These are phyloP conservation scores for Cephus pygmeus DNA, from an alignment of 2,888 invertebrate genomes.

Conservation along the genomic window DNA sequence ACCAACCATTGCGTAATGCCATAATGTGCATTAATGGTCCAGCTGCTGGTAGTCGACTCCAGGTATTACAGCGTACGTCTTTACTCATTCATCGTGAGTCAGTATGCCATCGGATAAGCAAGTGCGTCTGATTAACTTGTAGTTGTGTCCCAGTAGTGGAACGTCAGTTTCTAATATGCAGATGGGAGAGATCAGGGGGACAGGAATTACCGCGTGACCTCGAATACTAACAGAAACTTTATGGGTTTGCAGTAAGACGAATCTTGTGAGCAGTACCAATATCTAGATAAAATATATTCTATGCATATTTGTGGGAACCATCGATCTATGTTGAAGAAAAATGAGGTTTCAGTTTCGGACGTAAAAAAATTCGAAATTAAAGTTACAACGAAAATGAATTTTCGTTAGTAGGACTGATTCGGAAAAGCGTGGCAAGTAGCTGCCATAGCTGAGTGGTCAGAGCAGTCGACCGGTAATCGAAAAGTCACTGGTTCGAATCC, in stretches of 20 bases:
- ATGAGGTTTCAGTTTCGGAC: too few species aligned
- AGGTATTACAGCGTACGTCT: neutral
- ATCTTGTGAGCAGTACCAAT: neutral
- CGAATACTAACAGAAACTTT: neutral
- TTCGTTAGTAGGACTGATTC: too few species aligned
- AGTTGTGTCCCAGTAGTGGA: constrained; percentile 8
- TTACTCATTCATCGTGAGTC: neutral
- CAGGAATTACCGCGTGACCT: constrained; percentile 1
- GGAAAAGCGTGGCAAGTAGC: too few species aligned
- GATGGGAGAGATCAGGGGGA: constrained; percentile 17
- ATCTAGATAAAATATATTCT: neutral
- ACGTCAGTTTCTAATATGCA: constrained; percentile 18
- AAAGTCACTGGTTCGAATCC: too few species aligned
- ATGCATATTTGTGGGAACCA: neutral
- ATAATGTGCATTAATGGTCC: neutral
- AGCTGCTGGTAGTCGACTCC: neutral
- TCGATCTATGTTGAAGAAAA: too few species aligned
- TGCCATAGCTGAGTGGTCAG: too few species aligned
- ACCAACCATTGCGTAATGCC: neutral
- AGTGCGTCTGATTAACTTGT: constrained; percentile 6
- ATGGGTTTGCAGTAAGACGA: neutral
- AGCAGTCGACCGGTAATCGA: too few species aligned
- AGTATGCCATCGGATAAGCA: neutral
- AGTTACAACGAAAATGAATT: too few species aligned
- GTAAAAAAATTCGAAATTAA: too few species aligned